These are phyloP conservation scores for Neoscelio sp. DNA, from an alignment of 2,888 invertebrate species.

Conservation along the genomic window DNA sequence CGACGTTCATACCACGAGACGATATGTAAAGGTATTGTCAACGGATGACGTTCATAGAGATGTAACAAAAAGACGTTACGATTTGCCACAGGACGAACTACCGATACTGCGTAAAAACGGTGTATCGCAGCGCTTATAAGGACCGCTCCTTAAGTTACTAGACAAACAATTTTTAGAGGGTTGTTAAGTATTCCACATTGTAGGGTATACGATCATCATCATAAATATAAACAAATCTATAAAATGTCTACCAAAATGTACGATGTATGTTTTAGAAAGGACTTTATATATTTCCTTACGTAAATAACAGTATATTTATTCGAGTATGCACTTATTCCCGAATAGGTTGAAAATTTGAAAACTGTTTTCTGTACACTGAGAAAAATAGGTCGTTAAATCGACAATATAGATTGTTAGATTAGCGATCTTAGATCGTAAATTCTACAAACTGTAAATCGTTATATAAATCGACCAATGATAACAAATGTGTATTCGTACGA, in stretches of 20 bases:
- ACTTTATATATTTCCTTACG: too few species aligned
- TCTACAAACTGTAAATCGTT: too few species aligned
- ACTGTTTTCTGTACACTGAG: too few species aligned
- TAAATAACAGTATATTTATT: too few species aligned
- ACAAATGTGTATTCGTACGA: too few species aligned
- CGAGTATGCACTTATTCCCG: too few species aligned
- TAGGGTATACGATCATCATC: not conserved
- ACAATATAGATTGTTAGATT: too few species aligned
- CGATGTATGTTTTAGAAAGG: too few species aligned
- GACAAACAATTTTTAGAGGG: conserved; percentile 80
- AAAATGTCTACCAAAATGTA: not conserved
- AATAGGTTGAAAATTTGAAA: too few species aligned
- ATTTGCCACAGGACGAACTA: conserved; percentile 54
- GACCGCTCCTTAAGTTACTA: conserved; percentile 72
- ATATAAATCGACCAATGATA: too few species aligned
- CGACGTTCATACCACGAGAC: conserved; percentile 24
- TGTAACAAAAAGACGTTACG: conserved; percentile 65
- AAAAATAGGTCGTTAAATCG: too few species aligned
- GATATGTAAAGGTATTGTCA: conserved; percentile 58
- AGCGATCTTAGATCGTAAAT: too few species aligned
- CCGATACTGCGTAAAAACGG: conserved; percentile 59
- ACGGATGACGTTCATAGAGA: conserved; percentile 64
- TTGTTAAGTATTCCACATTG: conserved; percentile 72
- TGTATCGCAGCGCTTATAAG: conserved; percentile 58
- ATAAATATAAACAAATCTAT: conserved; percentile 46